Conservation (phyloP, 2,888 invertebrate species). For the Zhengitettix transpicula region DNA sequence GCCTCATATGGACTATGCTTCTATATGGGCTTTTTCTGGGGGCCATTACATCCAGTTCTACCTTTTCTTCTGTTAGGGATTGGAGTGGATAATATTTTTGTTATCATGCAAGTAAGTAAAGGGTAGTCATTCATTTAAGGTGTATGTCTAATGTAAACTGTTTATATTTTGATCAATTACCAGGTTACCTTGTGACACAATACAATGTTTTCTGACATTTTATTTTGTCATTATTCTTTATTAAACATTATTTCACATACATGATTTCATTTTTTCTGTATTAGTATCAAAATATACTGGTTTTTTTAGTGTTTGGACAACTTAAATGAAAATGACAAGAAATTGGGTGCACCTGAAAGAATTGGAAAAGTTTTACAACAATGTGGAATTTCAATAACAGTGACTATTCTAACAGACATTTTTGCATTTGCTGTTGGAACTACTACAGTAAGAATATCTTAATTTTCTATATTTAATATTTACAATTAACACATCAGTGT, state of each 20-base stretch:
- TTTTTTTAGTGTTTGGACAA: conserved; percentile 19
- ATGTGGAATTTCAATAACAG: conserved; percentile 32
- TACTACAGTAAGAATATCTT: conserved; percentile 22
- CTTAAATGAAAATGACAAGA: conserved; percentile 17
- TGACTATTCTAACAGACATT: conserved; percentile 32
- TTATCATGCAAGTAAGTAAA: conserved; percentile 22
- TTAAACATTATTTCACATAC: no score
- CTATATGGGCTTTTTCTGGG: conserved; percentile 23
- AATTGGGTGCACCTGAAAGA: conserved; percentile 18
- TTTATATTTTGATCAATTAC: no score
- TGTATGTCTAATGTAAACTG: not conserved
- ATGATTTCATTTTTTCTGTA: not conserved
- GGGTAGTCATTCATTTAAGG: not conserved
- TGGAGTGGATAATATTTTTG: conserved; percentile 29
- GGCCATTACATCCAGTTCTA: conserved; percentile 26
- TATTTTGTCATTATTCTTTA: no score
- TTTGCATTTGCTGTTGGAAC: conserved; percentile 32
- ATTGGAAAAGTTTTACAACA: conserved; percentile 25
- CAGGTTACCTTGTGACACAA: no score
- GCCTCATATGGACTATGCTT: conserved; percentile 25
- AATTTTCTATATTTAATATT: not conserved
- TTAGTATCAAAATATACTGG: not conserved
- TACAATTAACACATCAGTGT: no score
- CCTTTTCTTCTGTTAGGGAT: conserved; percentile 27
- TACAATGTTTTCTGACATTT: no score